Conservation (phyloP, 1,140 invertebrate species). For the Drosophila azteca region DNA sequence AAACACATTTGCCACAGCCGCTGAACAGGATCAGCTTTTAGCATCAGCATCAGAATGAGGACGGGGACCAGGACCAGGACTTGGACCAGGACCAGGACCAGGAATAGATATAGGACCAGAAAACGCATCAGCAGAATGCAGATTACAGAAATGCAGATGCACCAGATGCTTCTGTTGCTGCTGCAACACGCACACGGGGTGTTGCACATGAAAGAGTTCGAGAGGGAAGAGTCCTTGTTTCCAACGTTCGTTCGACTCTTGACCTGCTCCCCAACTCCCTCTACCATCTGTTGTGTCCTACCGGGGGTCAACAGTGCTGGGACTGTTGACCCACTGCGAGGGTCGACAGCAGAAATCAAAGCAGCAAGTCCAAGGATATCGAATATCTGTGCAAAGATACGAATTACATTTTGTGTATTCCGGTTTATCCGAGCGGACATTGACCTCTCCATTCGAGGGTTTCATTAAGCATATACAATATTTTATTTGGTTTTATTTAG, state of each 20-base stretch:
- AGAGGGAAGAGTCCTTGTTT: constrained; percentile 65
- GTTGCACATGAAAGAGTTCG: constrained; percentile 59
- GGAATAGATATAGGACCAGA: not conserved
- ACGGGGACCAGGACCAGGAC: constrained; percentile 2
- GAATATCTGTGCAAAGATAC: constrained; percentile 10
- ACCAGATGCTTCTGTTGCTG: constrained; percentile 39
- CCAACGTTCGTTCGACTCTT: constrained; percentile 37
- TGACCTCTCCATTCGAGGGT: too few species aligned
- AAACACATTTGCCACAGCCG: constrained; percentile 73
- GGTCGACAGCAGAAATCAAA: too few species aligned
- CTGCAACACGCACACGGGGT: not conserved
- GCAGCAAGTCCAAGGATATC: constrained; percentile 10
- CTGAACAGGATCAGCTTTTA: constrained; percentile 56
- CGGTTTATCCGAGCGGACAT: too few species aligned
- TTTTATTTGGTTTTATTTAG: not conserved
- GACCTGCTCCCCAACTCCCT: not conserved
- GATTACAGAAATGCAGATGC: constrained; percentile 55
- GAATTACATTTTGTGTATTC: not conserved
- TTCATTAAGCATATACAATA: too few species aligned
- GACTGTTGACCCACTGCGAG: constrained; percentile 41
- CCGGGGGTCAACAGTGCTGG: constrained; percentile 31
- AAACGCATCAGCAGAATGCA: constrained; percentile 18
- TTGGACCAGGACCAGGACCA: constrained; percentile 1
- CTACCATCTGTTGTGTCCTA: not conserved
- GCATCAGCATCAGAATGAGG: constrained; percentile 28